phyloP scores from a whole-genome alignment of 2,797 vertebrate species.

The Chaunax sp. region DNA sequence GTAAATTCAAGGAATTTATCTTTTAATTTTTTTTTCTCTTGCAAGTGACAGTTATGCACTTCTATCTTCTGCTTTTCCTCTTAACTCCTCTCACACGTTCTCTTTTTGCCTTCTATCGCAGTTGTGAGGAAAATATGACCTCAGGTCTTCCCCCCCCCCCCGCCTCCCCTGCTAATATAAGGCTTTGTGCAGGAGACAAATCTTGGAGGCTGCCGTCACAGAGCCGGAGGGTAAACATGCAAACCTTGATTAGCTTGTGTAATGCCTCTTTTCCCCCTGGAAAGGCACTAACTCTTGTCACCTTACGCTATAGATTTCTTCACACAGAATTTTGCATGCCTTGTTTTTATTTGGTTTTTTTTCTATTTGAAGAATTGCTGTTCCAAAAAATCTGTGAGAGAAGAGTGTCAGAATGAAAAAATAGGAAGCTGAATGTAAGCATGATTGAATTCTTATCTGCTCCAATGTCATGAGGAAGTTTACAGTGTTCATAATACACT shows the following conservation, averaged over 20 bases:
- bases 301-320: slow-evolving; percentile 28
- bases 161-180: slow-evolving; percentile 70
- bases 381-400: not conserved
- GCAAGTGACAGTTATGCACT: slow-evolving; percentile 63
- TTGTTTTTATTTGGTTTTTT: slow-evolving; percentile 23
- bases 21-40: not conserved
- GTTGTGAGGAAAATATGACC: slow-evolving; percentile 72
- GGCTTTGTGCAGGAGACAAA: slow-evolving; percentile 61
- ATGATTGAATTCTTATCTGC: slow-evolving; percentile 45
- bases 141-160: slow-evolving; percentile 59
- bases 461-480: slow-evolving; percentile 29
- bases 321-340: slow-evolving; percentile 1
- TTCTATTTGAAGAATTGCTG: not conserved
- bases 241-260: slow-evolving; percentile 78
- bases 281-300: slow-evolving; percentile 16
- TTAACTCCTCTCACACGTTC: slow-evolving; percentile 40
- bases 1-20: slow-evolving; percentile 27
- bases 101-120: slow-evolving; percentile 50
- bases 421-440: not conserved
- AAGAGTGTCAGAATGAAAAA: slow-evolving; percentile 3
- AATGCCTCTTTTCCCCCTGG: slow-evolving; percentile 1
- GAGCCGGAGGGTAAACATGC: slow-evolving; percentile 76
- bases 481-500: slow-evolving; percentile 40
- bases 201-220: slow-evolving; percentile 58
- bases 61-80: slow-evolving; percentile 49